A percentile compares a stretch with the other conserved stretches of the same genome.
These are phyloP conservation scores for Bombus pascuorum DNA, from an alignment of 1,140 invertebrate genomes.

Conservation along the genomic window DNA sequence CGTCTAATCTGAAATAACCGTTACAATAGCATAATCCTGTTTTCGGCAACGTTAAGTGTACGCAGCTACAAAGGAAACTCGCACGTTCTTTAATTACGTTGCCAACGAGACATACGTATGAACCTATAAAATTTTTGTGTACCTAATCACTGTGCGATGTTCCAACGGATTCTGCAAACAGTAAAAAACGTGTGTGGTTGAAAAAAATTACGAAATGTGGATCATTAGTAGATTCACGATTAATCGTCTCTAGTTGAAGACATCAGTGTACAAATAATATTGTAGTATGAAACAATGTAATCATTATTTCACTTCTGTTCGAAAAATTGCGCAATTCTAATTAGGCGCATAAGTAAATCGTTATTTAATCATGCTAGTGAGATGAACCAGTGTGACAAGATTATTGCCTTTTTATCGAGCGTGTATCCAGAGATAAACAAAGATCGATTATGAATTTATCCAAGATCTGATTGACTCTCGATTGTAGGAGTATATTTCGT, in stretches of 20 bases:
- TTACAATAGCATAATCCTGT: neutral
- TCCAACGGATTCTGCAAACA: no score
- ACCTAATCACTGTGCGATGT: no score
- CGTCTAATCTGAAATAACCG: neutral
- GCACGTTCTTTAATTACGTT: neutral
- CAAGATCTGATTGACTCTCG: neutral
- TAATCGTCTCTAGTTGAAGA: neutral
- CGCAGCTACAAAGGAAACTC: fast-evolving
- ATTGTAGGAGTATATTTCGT: conserved; percentile 25
- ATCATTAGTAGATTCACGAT: neutral
- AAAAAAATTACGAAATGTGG: neutral
- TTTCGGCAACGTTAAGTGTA: neutral
- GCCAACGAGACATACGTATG: no score
- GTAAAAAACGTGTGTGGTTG: no score
- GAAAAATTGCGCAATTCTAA: neutral
- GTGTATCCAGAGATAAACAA: neutral
- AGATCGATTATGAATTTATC: neutral
- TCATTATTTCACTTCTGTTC: neutral
- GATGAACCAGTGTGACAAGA: neutral
- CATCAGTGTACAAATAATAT: neutral
- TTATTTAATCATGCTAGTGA: neutral
- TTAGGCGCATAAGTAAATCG: neutral
- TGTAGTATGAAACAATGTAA: neutral
- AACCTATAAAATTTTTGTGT: no score
- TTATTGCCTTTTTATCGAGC: neutral